Evolutionary conservation across 2,888 invertebrate genomes (phyloP).

Genomic region (Steinernema hermaphroditum): DNA sequence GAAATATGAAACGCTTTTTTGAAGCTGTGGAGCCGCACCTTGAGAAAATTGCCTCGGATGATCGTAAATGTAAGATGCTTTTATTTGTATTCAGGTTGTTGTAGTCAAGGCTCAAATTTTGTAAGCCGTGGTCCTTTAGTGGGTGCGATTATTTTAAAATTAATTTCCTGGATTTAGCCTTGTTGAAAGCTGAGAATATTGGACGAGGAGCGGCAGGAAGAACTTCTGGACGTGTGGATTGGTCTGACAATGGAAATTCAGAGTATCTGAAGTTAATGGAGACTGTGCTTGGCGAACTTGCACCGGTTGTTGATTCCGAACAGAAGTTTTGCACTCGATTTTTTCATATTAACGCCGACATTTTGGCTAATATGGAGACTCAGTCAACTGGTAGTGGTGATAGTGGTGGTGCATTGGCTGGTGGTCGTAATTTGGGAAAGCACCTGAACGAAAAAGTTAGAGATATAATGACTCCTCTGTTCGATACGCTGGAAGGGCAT

Average conservation of each 20-base stretch:
- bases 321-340: slow-evolving; percentile 91
- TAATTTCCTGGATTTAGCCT: background rate
- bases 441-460: slow-evolving; percentile 69
- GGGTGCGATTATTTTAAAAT: too few species aligned
- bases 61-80: slow-evolving; percentile 9
- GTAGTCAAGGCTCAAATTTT: too few species aligned
- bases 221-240: slow-evolving; percentile 14
- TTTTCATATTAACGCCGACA: slow-evolving; percentile 78
- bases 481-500: slow-evolving; percentile 84
- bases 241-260: slow-evolving; percentile 1
- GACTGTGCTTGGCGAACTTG: slow-evolving; percentile 83
- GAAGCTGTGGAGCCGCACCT: slow-evolving; percentile 37
- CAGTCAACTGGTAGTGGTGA: slow-evolving; percentile 54
- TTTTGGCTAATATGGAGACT: slow-evolving; percentile 54
- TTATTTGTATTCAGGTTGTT: too few species aligned
- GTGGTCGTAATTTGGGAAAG: slow-evolving; percentile 50
- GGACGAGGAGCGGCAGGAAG: slow-evolving; percentile 15
- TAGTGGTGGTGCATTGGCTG: slow-evolving; percentile 40
- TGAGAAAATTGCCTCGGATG: background rate
- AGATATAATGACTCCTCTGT: slow-evolving; percentile 82
- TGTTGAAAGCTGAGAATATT: background rate
- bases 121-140: too few species aligned
- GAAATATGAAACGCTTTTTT: slow-evolving; percentile 57
- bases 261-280: slow-evolving; percentile 73
- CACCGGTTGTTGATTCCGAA: slow-evolving; percentile 87